Evolutionary conservation across 2,797 vertebrate genomes (phyloP).

Genomic region (Gouania willdenowi): DNA sequence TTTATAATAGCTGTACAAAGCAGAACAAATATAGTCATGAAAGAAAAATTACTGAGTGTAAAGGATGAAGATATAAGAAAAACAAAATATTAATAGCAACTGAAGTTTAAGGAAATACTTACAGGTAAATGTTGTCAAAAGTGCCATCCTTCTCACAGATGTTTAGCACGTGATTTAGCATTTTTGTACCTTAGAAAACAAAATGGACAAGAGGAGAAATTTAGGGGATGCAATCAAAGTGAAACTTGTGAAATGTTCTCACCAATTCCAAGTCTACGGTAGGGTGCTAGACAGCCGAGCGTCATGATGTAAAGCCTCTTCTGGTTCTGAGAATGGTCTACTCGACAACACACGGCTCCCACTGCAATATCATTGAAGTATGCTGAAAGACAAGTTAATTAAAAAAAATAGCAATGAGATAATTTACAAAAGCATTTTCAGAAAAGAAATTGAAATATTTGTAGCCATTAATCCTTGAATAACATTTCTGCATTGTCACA

Average conservation of each 20-base stretch:
- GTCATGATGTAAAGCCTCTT: conserved; percentile 99
- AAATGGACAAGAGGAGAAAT: neutral
- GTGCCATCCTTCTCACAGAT: conserved; percentile 99
- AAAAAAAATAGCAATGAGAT: neutral
- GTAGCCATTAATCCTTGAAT: too few relatives aligned
- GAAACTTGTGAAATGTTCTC: conserved; percentile 32
- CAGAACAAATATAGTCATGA: too few relatives aligned
- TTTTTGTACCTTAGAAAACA: conserved; percentile 89
- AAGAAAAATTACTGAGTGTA: too few relatives aligned
- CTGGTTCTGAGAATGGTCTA: conserved; percentile 99
- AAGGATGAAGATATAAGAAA: neutral
- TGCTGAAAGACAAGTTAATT: conserved; percentile 64
- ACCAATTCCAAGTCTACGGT: conserved; percentile 99
- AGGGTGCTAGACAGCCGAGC: conserved; percentile 96
- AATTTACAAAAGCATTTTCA: too few relatives aligned
- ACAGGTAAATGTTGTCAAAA: conserved; percentile 99
- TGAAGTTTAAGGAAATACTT: conserved; percentile 66
- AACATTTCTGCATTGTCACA: too few relatives aligned
- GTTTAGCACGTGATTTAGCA: conserved; percentile 99
- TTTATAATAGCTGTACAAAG: too few relatives aligned
- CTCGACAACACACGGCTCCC: conserved; percentile 96
- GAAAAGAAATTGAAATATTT: too few relatives aligned
- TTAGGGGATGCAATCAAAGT: too few relatives aligned
- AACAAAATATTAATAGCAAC: neutral
- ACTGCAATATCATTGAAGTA: conserved; percentile 99